Evolutionary conservation across 2,888 invertebrate species (phyloP), one percentile per base, ranked within the genome.

Genomic region (Trachelus troglodyta): DNA sequence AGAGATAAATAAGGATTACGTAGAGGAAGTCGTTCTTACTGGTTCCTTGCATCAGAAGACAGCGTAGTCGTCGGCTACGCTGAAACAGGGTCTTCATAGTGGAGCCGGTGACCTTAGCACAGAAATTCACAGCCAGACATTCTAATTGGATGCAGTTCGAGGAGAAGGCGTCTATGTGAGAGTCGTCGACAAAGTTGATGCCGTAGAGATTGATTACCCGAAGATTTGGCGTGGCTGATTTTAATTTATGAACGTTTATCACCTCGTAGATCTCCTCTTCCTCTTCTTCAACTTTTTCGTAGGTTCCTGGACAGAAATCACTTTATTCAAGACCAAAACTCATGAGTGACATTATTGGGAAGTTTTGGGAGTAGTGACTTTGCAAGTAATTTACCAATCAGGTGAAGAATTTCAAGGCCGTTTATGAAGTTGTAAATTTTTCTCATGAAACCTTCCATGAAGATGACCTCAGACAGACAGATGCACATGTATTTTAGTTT

Each of bases 341-440:
- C 56, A 56, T 23, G 56, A 56, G 23, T 9, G 9, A 56, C 9
- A 6, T 9, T 23, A 1, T 23, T 56, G 23, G 1, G 23, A 6
- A 35, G 35, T 35, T 35, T 35, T 6, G 23, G 2, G 2, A 9
- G 23, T 9, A 23, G 9, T 15, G 69, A 69, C 35, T 31, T 75
- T 33, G 34, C 69, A 31, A 37, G 34, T 11, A 9, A 37, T 15
- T 82, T 86, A 96, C 97, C 99, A 89, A 99, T 97, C 77, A 99
- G 94, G 92, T 99, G 99, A 77, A 99, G 93, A 77, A 98, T 97
- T 93, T 99, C 98, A 79, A 99, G 92, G 6, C 99, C 99, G 85
- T 99, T 99, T 89, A 99, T 98, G 89, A 99, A 99, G 92, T 99
- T 99, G 92, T 99, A 99, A 83, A 99, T 99, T 92, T 99, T 98